Base-by-base conservation (phyloP, 2,113 vertebrate genomes). In the Brachypodius melanocephalos region DNA sequence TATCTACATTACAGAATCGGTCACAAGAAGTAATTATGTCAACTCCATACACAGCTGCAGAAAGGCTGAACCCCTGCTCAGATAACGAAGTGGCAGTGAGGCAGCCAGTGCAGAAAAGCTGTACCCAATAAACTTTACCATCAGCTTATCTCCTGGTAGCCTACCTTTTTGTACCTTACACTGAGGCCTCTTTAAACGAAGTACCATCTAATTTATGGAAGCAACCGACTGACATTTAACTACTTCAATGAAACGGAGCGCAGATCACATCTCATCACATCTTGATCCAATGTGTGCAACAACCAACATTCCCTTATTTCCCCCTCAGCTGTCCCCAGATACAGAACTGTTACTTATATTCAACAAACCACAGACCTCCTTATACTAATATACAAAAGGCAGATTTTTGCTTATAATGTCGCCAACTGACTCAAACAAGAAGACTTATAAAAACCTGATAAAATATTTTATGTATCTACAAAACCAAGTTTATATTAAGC, bases 241-340 rank as follows among this genome's bases (percentile, higher is more conserved):
- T 93, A 67, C 94, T 90, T 95, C 75, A 92, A 46, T 92, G 90
- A 97, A 96, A 93, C 1, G 24, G 82, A 90, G 88, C 79, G 54
- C 83, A 94, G 87, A 81, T 95, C 90, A 92, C 92, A 96, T 96
- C 90, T 93, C 96, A 75, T 95, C 76, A 95, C 94, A 95, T 95
- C 91, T 95, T 97, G 95, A 97, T 87, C 89, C 91, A 97, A 92
- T 95, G 94, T 94, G 89, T 68, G 73, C 84, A 72, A 40, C 90
- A 83, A 80, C 55, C 79, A 93, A 52, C 63, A 90, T 49, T 38
- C 69, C 76, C 58, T 89, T 86, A 71, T 17, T 81, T 59, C 76
- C 92, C 55, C 49, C 32, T 82, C 48, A 81, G 81, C 65, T 59
- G 24, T 48, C 52, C 59, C 55, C 61, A 89, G 49, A 85, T 62